A percentile compares a stretch with the other conserved stretches of the same genome.
These are phyloP conservation scores for Sebastes iracundus DNA, from an alignment of 2,797 vertebrate species.

Conservation along the genomic window DNA sequence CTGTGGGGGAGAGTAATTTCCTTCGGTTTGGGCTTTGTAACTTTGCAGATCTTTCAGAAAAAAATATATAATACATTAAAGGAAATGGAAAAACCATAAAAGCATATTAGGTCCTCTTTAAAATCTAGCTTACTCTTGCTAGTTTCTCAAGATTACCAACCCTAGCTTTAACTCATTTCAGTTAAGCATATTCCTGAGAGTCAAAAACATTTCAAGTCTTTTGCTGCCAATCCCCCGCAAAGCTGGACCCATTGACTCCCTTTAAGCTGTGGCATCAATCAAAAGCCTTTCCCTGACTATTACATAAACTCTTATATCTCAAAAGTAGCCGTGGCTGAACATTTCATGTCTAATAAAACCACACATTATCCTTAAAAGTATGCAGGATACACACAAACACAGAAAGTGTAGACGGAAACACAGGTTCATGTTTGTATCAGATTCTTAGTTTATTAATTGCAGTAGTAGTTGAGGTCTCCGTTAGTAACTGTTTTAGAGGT, in stretches of 20 bases:
- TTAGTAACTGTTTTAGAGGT: conserved; percentile 34
- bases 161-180: too few species aligned
- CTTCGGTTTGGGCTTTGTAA: too few species aligned
- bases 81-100: too few species aligned
- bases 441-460: conserved; percentile 57
- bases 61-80: too few species aligned
- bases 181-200: background rate
- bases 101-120: too few species aligned
- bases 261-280: background rate
- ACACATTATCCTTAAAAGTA: background rate
- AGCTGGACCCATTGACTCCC: background rate
- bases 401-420: background rate
- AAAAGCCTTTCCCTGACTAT: background rate
- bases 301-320: background rate
- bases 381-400: background rate
- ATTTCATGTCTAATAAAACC: background rate
- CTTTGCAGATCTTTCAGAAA: too few species aligned
- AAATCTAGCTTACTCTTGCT: too few species aligned
- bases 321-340: background rate
- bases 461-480: conserved; percentile 26
- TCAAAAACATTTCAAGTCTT: background rate
- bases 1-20: too few species aligned
- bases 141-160: too few species aligned
- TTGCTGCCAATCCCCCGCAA: background rate
- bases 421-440: conserved; percentile 10